Conservation (phyloP, 1,140 invertebrate species). For the Pseudomyrmex flavicornis region DNA sequence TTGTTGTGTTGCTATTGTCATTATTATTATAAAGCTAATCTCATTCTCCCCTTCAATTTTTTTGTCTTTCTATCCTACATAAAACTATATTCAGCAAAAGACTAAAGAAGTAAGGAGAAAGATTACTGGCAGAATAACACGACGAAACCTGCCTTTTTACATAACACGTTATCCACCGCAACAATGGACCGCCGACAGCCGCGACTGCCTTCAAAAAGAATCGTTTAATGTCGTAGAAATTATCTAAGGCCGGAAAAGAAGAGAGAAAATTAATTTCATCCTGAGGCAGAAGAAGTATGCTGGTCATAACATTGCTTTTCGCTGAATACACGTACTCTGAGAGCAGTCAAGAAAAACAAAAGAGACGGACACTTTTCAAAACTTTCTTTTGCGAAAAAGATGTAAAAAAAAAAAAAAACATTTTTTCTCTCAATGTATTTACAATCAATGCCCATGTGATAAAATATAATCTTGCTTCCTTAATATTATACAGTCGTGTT, state of each 20-base stretch:
- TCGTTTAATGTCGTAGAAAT: slow-evolving; percentile 77
- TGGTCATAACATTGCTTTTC: neutral
- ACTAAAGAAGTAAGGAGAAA: slow-evolving; percentile 52
- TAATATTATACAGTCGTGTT: neutral
- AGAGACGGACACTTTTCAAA: neutral
- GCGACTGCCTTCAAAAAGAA: slow-evolving; percentile 69
- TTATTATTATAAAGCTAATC: slow-evolving; percentile 7
- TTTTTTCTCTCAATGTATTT: neutral
- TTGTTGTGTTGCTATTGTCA: too few relatives aligned
- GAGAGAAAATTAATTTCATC: slow-evolving; percentile 48
- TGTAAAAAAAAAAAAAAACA: neutral
- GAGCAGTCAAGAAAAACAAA: neutral
- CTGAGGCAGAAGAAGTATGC: slow-evolving; percentile 21
- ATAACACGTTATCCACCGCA: slow-evolving; percentile 75
- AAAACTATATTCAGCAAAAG: slow-evolving; percentile 55
- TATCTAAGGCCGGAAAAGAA: slow-evolving; percentile 53
- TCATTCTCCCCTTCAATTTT: slow-evolving; percentile 71
- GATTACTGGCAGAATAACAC: slow-evolving; percentile 49
- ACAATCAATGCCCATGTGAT: neutral
- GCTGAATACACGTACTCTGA: neutral
- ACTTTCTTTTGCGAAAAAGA: neutral
- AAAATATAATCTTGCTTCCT: neutral
- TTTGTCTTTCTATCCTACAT: slow-evolving; percentile 61
- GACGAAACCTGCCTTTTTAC: slow-evolving; percentile 69
- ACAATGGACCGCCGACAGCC: slow-evolving; percentile 70